Evolutionary conservation across 2,113 vertebrate genomes (phyloP), one percentile per base, ranked within the genome.

Genomic region (Nesogale talazaci): DNA sequence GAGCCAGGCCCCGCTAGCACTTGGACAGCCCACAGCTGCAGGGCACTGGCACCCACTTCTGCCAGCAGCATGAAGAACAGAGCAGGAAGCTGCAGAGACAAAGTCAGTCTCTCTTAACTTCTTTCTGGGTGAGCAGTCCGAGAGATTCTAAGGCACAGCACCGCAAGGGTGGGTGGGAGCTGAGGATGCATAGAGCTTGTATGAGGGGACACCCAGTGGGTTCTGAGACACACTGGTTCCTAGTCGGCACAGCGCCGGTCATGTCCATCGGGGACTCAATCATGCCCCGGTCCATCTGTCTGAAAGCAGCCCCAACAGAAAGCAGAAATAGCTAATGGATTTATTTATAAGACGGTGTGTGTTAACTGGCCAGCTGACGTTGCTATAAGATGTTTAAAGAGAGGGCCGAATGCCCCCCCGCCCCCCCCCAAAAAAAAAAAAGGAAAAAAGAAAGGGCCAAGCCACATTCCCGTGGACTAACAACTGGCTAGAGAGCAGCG

Each of bases 111-210:
- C 57, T 15, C 19, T 15, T 20, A 15, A 59, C 19, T 59, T 59
- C 16, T 20, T 10, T n/a, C 42, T 46, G 42, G 42, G 42, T 5
- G 42, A 46, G 42, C 42, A 46, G 3, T 57, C 3, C 2, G 6
- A 17, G 38, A 79, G 57, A 2, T 1, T 19, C 27, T 8, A n/a
- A 31, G 84, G 40, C 83, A 10, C 23, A 29, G n/a, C 27, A 19
- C 14, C 61, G 27, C 20, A n/a, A 0, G 0, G 7, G 8, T 10
- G 40, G 0, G 34, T 19, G 29, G 11, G 12, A 8, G 31, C 67
- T n/a, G 29, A 31, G 1, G 22, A 38, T 46, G 5, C 40, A 31
- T 2, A 74, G 7, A 42, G 22, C 56, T 2, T 6, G 42, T n/a
- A 1, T 31, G 57, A 42, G 6, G 6, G 10, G 12, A 36, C 20